Evolutionary conservation across 2,797 vertebrate genomes (phyloP).

Genomic region (Melopsittacus undulatus): DNA sequence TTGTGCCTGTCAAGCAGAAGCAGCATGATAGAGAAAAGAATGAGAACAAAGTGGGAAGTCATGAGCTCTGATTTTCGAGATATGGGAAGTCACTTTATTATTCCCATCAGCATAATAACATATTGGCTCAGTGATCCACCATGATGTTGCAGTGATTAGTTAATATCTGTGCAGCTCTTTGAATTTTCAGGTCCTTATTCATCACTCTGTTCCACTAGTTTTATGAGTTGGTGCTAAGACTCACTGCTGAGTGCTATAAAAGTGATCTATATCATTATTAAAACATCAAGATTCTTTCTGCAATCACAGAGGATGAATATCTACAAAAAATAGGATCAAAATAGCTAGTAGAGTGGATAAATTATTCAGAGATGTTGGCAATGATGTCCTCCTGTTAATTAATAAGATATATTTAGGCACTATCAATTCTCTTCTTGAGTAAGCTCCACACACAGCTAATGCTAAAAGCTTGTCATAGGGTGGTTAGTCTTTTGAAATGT

Average conservation of each 20-base stretch:
- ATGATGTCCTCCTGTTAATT: slow-evolving; percentile 58
- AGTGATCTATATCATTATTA: slow-evolving; percentile 15
- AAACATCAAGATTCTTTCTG: slow-evolving; percentile 12
- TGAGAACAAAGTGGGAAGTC: not conserved
- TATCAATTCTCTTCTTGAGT: not conserved
- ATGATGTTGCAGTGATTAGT: not conserved
- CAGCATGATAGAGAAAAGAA: not conserved
- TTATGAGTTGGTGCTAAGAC: slow-evolving; percentile 18
- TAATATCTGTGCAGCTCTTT: slow-evolving; percentile 27
- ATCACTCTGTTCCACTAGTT: not conserved
- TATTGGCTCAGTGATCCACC: not conserved
- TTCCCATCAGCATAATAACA: not conserved
- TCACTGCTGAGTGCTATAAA: not conserved
- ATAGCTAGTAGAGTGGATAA: slow-evolving; percentile 1
- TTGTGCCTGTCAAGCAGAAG: not conserved
- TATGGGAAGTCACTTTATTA: not conserved
- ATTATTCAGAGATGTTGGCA: slow-evolving; percentile 45
- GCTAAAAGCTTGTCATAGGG: not conserved
- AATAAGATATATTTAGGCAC: slow-evolving; percentile 37
- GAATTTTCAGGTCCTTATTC: slow-evolving; percentile 13
- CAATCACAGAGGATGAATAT: slow-evolving; percentile 26
- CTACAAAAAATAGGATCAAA: slow-evolving; percentile 39
- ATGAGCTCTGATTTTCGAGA: not conserved
- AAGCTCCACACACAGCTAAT: not conserved
- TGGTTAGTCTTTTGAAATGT: not conserved